Conservation (phyloP, 2,113 vertebrate genomes). For the Egretta garzetta region DNA sequence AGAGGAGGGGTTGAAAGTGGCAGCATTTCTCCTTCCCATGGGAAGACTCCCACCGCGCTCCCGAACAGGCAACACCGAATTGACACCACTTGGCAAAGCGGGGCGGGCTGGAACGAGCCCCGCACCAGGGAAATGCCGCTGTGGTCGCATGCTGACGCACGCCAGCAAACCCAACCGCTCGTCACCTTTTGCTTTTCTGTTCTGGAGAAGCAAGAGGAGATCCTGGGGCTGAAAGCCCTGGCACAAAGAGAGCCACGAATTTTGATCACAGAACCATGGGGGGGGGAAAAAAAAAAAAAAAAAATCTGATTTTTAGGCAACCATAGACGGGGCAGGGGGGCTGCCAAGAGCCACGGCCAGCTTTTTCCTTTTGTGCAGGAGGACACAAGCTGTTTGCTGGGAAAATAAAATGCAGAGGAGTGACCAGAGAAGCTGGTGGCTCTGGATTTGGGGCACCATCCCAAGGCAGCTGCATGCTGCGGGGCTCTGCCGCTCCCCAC, state of each 20-base stretch:
- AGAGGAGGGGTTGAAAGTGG: background rate
- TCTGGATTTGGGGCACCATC: background rate
- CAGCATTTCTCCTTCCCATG: background rate
- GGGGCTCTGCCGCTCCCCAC: fast-evolving
- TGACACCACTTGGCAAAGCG: background rate
- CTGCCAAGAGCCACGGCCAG: fast-evolving
- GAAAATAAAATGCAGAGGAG: background rate
- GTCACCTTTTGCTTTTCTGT: background rate
- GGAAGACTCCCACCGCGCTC: background rate
- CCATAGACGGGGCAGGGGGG: background rate
- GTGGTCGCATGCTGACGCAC: background rate
- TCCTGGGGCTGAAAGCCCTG: background rate
- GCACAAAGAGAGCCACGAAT: background rate
- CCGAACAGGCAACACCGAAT: background rate
- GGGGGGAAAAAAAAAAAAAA: too few species aligned
- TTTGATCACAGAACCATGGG: background rate
- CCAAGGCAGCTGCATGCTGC: too few species aligned
- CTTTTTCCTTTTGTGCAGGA: too few species aligned
- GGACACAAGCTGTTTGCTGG: fast-evolving
- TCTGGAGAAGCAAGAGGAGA: background rate
- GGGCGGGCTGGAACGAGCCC: constrained; percentile 5
- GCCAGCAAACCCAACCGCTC: background rate
- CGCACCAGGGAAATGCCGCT: background rate
- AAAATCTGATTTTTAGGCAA: background rate
- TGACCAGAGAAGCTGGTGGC: background rate